phyloP scores from a whole-genome alignment of 2,113 vertebrate species.

The Clarias batrachus region DNA sequence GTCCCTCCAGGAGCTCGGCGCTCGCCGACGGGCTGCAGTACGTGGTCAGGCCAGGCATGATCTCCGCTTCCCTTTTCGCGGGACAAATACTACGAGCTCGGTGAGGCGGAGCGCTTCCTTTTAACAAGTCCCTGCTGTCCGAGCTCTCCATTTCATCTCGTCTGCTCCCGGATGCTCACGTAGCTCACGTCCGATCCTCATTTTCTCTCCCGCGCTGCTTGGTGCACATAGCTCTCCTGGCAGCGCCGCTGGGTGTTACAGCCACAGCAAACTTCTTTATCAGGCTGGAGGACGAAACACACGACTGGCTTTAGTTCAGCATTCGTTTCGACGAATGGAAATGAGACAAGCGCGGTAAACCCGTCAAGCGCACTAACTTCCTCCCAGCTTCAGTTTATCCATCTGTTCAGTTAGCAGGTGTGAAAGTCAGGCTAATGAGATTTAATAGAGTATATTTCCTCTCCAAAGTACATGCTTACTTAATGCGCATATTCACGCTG shows the following conservation, averaged over 20 bases:
- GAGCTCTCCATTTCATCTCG: constrained; percentile 76
- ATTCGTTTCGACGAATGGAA: background rate
- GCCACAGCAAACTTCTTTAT: constrained; percentile 55
- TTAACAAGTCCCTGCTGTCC: constrained; percentile 68
- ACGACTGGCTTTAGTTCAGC: background rate
- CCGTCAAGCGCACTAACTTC: too few relatives aligned
- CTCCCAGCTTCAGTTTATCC: background rate
- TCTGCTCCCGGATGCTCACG: constrained; percentile 69
- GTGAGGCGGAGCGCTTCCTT: constrained; percentile 58
- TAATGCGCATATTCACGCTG: too few relatives aligned
- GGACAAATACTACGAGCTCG: constrained; percentile 41
- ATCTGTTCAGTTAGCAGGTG: background rate
- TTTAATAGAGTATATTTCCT: background rate
- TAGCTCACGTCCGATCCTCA: constrained; percentile 75
- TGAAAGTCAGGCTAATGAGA: too few relatives aligned
- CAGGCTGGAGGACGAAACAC: constrained; percentile 53
- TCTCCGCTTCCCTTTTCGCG: constrained; percentile 52
- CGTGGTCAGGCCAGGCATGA: constrained; percentile 72
- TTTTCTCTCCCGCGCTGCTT: constrained; percentile 63
- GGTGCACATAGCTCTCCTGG: constrained; percentile 47
- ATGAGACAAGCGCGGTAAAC: background rate
- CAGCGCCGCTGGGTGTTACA: constrained; percentile 42
- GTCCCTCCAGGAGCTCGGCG: constrained; percentile 63
- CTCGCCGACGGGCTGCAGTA: constrained; percentile 59
- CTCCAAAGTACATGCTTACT: background rate